phyloP scores from a whole-genome alignment of 2,113 vertebrate species.

The Trachemys scripta region DNA sequence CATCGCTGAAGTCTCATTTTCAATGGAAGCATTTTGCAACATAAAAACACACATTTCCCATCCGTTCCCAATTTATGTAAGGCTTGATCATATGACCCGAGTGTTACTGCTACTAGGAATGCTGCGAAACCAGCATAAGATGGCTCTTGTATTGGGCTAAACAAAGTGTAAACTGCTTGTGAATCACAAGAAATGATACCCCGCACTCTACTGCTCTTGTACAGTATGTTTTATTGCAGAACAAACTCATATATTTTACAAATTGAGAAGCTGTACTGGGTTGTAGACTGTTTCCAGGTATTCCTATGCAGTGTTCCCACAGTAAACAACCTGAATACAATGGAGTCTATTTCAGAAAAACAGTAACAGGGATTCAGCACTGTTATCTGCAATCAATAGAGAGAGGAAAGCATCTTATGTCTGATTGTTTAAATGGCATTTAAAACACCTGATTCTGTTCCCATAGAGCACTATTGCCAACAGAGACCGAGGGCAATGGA shows the following conservation, averaged over 20 bases:
- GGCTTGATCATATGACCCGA: not conserved
- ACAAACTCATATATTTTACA: conserved; percentile 37
- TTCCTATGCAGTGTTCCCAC: not conserved
- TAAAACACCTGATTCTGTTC: not conserved
- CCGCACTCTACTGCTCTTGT: not conserved
- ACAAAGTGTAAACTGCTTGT: not conserved
- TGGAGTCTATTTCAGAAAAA: not conserved
- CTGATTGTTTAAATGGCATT: not conserved
- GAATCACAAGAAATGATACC: not conserved
- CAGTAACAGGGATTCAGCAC: not conserved
- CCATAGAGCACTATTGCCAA: not conserved
- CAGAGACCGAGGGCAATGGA: not conserved
- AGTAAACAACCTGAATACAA: not conserved
- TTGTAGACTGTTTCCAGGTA: not conserved
- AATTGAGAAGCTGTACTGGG: not conserved
- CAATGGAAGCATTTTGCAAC: not conserved
- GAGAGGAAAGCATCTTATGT: not conserved
- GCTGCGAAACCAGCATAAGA: not conserved
- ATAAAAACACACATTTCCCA: not conserved
- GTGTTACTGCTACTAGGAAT: not conserved
- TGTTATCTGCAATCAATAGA: not conserved
- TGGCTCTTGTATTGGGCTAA: not conserved
- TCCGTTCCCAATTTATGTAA: not conserved
- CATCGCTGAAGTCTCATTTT: not conserved
- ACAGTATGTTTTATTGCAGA: conserved; percentile 74